phyloP scores from a whole-genome alignment of 2,797 vertebrate genomes.

The Australoheros facetus region DNA sequence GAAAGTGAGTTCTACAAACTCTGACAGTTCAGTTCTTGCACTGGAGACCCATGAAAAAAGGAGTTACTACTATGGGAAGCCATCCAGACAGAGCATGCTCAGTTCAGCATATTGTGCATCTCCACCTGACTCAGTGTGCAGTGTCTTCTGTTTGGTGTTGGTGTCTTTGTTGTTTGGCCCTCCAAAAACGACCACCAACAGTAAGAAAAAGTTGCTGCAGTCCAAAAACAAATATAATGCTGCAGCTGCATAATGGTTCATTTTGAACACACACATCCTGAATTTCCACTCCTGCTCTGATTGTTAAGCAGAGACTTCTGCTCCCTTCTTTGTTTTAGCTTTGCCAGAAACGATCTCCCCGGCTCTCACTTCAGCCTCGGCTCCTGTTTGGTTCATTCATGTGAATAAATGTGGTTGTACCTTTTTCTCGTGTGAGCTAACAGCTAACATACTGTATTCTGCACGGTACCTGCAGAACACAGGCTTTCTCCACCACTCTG shows the following conservation, averaged over 20 bases:
- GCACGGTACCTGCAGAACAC: neutral
- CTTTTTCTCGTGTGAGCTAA: neutral
- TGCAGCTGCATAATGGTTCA: neutral
- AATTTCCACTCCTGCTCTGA: neutral
- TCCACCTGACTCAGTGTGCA: neutral
- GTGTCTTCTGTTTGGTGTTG: neutral
- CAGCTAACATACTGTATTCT: neutral
- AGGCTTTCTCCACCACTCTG: neutral
- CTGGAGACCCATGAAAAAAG: neutral
- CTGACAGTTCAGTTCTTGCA: neutral
- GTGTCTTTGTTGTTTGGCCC: no score
- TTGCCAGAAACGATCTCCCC: no score
- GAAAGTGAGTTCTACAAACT: neutral
- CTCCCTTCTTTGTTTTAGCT: neutral
- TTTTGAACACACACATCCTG: neutral
- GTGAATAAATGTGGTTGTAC: neutral
- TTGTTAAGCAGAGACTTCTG: neutral
- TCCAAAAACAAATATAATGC: no score
- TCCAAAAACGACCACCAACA: neutral
- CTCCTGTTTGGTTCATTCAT: neutral
- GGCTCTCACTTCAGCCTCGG: neutral
- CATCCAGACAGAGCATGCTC: no score
- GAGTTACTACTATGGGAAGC: no score
- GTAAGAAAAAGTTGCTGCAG: neutral
- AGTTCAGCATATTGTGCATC: no score